Evolutionary conservation across 1,140 invertebrate genomes (phyloP), one percentile per base, ranked within the genome.

Genomic region (Drusus annulatus): DNA sequence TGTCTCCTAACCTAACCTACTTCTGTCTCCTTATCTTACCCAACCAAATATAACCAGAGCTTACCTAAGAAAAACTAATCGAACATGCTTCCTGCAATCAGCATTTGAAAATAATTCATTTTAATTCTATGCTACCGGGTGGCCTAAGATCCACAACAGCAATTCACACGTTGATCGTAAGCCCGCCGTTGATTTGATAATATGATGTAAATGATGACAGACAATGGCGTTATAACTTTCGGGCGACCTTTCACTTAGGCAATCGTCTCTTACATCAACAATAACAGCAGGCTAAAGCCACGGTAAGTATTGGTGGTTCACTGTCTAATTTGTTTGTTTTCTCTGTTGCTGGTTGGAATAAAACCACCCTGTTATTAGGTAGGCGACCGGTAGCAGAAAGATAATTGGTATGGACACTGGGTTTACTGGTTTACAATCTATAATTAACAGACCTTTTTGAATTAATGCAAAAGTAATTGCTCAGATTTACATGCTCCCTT

Each of bases 221-320:
- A 81, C 80, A 81, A 81, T 78, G 75, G 60, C 17, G 17, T 21
- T 51, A 52, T 73, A 71, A 62, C 54, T 75, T 52, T n/a, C 52
- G 17, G 73, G 73, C 80, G 80, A 81, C 80, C 80, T 81, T 81
- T 81, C 80, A 81, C 80, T 78, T n/a, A 23, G 52, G 28, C 23
- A 71, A 71, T 52, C 68, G 36, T n/a, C 23, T 7, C 16, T 71
- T 71, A 25, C 68, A 71, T 71, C 45, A 71, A 19, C 56, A 45
- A 45, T 45, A 45, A 45, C 36, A 45, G 36, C 10, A 45, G 36
- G 1, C 36, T 45, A 10, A 1, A 45, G 10, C 36, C 36, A 45
- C 36, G 10, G 8, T 45, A 45, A 45, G 36, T 45, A 45, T 45
- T 45, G 36, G 36, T 45, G 8, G 31, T 15, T 17, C 23, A 21